A percentile compares a stretch with the other conserved stretches of the same genome.
These are phyloP conservation scores for Chrysomallon squamiferum DNA, from an alignment of 1,140 invertebrate species.

Conservation along the genomic window DNA sequence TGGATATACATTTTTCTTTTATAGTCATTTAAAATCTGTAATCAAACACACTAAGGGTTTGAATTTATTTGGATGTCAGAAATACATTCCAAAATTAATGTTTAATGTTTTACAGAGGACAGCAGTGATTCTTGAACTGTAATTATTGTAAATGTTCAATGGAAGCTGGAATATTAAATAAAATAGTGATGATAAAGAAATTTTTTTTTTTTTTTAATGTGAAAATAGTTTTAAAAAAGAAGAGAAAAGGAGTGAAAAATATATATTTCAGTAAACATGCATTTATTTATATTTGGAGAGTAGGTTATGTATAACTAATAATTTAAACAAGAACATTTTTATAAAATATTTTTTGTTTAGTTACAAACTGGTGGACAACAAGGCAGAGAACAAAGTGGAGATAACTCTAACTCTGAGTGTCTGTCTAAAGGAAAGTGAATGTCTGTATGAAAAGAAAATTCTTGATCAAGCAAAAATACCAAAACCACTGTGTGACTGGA, in stretches of 20 bases:
- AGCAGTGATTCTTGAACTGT: background rate
- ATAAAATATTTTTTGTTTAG: background rate
- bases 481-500: conserved; percentile 3
- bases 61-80: background rate
- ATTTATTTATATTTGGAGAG: background rate
- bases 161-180: background rate
- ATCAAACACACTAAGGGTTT: background rate
- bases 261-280: background rate
- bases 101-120: background rate
- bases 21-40: background rate
- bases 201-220: background rate
- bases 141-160: background rate
- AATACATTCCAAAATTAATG: background rate
- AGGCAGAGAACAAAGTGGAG: background rate
- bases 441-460: background rate
- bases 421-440: background rate
- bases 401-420: background rate
- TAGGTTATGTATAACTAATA: background rate
- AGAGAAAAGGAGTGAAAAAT: background rate
- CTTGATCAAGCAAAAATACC: background rate
- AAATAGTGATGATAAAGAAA: background rate
- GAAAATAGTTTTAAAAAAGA: background rate
- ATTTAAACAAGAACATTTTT: too few species aligned
- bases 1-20: background rate
- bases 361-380: background rate